Conservation (phyloP, 2,797 vertebrate genomes). For the Sebastes wilsoni region DNA sequence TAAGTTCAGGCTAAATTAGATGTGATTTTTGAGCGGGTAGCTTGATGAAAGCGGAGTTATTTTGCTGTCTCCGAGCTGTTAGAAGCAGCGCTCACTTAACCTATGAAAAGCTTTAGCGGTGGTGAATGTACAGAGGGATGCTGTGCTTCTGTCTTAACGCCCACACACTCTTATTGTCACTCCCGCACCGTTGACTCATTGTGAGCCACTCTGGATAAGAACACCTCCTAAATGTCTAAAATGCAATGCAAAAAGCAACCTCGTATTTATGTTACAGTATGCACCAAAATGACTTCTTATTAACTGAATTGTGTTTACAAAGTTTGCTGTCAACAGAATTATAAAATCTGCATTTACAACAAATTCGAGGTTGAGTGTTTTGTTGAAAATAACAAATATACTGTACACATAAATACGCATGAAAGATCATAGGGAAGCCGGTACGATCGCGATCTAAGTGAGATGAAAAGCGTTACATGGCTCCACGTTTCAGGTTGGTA, state of each 20-base stretch:
- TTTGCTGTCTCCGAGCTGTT: neutral
- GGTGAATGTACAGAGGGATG: constrained; percentile 49
- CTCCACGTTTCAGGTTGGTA: constrained; percentile 34
- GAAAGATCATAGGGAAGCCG: neutral
- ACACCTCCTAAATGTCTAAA: constrained; percentile 28
- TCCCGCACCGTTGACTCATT: constrained; percentile 56
- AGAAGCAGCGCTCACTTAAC: constrained; percentile 37
- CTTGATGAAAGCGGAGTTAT: neutral
- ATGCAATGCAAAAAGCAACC: constrained; percentile 21
- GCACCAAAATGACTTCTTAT: constrained; percentile 10
- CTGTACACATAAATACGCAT: neutral
- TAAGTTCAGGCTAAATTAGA: neutral
- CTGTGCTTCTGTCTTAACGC: constrained; percentile 53
- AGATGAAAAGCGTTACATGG: constrained; percentile 34
- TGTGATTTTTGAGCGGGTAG: neutral
- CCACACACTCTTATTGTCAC: constrained; percentile 62
- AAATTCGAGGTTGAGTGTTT: neutral
- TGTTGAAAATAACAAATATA: constrained; percentile 2
- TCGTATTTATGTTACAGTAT: neutral
- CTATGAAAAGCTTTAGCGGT: constrained; percentile 31
- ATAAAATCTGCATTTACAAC: neutral
- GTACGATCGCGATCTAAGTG: neutral
- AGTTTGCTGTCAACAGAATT: constrained; percentile 8
- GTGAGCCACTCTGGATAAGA: constrained; percentile 46
- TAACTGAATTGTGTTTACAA: neutral